Evolutionary conservation across 2,888 invertebrate species (phyloP).

Genomic region (Trisateles emortualis): DNA sequence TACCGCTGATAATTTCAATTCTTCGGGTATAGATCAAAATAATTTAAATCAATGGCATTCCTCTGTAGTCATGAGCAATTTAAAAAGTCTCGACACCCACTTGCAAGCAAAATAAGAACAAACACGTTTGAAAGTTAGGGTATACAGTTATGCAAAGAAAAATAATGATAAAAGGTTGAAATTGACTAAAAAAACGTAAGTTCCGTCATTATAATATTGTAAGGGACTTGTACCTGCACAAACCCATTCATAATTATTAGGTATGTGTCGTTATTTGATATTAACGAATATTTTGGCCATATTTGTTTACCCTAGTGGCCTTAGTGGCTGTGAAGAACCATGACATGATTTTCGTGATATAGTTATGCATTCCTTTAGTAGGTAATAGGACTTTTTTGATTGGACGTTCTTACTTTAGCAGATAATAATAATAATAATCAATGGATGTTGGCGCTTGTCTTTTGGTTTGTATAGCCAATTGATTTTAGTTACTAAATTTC

Average conservation of each 20-base stretch:
- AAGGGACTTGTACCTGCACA: too few species aligned
- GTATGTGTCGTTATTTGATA: slow-evolving; percentile 18
- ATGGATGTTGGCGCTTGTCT: too few species aligned
- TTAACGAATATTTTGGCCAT: slow-evolving; percentile 26
- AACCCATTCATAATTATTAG: too few species aligned
- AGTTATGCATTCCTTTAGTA: slow-evolving; percentile 42
- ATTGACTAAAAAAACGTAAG: too few species aligned
- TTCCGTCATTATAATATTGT: too few species aligned
- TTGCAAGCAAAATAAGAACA: background rate
- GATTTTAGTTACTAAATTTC: too few species aligned
- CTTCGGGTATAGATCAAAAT: slow-evolving; percentile 54
- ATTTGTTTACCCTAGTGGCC: slow-evolving; percentile 39
- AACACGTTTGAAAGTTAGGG: slow-evolving; percentile 4
- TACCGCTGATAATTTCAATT: slow-evolving; percentile 74
- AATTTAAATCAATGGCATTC: slow-evolving; percentile 49
- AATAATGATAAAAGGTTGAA: too few species aligned
- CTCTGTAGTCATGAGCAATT: slow-evolving; percentile 28
- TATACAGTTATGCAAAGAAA: background rate
- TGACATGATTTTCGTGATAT: slow-evolving; percentile 41
- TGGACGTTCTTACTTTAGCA: background rate
- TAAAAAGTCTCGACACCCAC: slow-evolving; percentile 9
- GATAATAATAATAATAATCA: too few species aligned
- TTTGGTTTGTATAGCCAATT: too few species aligned
- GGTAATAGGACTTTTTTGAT: slow-evolving; percentile 7
- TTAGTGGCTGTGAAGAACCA: slow-evolving; percentile 48